phyloP scores from a whole-genome alignment of 2,797 vertebrate species.

The Dallia pectoralis region DNA sequence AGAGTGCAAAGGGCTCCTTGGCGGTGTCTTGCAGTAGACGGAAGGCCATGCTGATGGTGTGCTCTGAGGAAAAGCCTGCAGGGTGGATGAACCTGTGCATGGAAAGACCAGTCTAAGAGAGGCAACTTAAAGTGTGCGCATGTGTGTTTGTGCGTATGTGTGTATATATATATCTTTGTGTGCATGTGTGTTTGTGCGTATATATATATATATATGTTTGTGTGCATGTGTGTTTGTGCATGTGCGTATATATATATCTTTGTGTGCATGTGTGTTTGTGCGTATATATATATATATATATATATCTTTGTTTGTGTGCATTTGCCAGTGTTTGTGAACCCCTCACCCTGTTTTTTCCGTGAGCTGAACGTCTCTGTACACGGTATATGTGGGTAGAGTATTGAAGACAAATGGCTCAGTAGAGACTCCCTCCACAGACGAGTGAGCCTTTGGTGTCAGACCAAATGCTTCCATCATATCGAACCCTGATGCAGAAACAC shows the following conservation, averaged over 20 bases:
- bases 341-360: slow-evolving; percentile 85
- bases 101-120: no score
- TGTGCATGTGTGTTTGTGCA: background rate
- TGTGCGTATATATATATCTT: background rate
- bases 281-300: background rate
- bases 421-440: slow-evolving; percentile 84
- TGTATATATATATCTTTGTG: background rate
- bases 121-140: background rate
- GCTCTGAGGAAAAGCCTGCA: slow-evolving; percentile 79
- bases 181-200: slow-evolving; percentile 8
- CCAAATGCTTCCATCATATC: slow-evolving; percentile 94
- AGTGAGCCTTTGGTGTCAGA: slow-evolving; percentile 80
- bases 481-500: slow-evolving; percentile 75
- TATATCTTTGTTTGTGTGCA: background rate
- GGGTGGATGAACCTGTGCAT: slow-evolving; percentile 75
- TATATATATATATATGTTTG: no score
- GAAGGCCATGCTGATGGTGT: slow-evolving; percentile 83
- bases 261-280: slow-evolving; percentile 7
- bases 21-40: slow-evolving; percentile 84
- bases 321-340: background rate
- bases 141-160: slow-evolving; percentile 7
- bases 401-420: slow-evolving; percentile 84
- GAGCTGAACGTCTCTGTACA: slow-evolving; percentile 85
- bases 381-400: slow-evolving; percentile 75
- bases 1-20: slow-evolving; percentile 85